Evolutionary conservation across 2,113 vertebrate species (phyloP).

Genomic region (Jacana jacana): DNA sequence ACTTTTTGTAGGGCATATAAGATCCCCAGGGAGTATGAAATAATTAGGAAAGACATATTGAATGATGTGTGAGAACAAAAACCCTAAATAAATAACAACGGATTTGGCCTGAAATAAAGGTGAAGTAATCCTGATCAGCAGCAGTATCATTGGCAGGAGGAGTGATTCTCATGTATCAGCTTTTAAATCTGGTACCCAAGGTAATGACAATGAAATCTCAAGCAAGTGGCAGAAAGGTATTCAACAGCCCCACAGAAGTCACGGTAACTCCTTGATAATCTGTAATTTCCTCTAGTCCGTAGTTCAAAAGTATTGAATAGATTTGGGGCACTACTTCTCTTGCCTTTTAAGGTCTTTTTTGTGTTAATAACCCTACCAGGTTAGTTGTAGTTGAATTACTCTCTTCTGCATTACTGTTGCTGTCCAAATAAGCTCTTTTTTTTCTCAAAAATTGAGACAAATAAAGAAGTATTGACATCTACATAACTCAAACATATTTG

Average conservation of each 20-base stretch:
- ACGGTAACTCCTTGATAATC: not conserved
- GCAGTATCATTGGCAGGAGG: not conserved
- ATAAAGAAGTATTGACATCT: not conserved
- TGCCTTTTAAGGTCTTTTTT: not conserved
- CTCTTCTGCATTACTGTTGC: not conserved
- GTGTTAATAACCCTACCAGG: not conserved
- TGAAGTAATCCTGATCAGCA: not conserved
- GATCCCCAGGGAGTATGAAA: not conserved
- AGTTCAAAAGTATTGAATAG: not conserved
- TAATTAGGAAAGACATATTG: not conserved
- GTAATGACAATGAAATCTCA: not conserved
- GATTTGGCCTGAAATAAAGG: not conserved
- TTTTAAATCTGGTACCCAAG: not conserved
- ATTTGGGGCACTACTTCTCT: not conserved
- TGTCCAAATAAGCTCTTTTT: not conserved
- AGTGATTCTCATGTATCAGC: not conserved
- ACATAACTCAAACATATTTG: not conserved
- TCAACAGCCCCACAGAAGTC: not conserved
- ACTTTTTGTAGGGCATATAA: not conserved
- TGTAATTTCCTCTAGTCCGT: not conserved
- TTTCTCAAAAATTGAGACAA: not conserved
- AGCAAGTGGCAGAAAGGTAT: not conserved
- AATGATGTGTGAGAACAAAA: not conserved
- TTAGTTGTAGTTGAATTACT: not conserved
- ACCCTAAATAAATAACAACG: not conserved